A percentile compares a stretch with the other conserved stretches of the same genome.
Evolutionary conservation across 2,888 invertebrate species (phyloP).

Genomic region (Chrysolina haemoptera): DNA sequence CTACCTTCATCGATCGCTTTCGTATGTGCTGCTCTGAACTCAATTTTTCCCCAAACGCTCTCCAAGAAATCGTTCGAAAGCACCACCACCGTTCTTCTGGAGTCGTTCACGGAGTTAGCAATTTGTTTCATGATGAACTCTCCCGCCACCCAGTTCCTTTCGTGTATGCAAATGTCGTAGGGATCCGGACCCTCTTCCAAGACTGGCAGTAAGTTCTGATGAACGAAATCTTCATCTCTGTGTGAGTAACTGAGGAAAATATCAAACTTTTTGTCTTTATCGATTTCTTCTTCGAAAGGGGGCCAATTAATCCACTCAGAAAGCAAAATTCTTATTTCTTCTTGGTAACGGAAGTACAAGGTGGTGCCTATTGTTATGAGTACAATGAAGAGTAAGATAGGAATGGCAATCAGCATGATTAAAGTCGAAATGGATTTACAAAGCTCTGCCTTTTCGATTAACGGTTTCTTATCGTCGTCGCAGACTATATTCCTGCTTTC

Average conservation of each 20-base stretch:
- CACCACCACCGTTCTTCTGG: conserved; percentile 80
- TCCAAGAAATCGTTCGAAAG: conserved; percentile 81
- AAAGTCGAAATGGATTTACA: conserved; percentile 53
- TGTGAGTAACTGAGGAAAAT: conserved; percentile 88
- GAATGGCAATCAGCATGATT: conserved; percentile 63
- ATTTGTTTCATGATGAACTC: conserved; percentile 83
- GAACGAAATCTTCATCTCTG: conserved; percentile 81
- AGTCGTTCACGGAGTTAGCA: conserved; percentile 79
- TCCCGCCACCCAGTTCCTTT: conserved; percentile 82
- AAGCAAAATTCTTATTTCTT: conserved; percentile 80
- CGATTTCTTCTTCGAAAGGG: conserved; percentile 79
- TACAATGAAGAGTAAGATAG: conserved; percentile 59
- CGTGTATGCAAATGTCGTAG: conserved; percentile 82
- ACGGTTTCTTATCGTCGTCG: conserved; percentile 51
- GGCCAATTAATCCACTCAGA: conserved; percentile 74
- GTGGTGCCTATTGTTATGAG: conserved; percentile 65
- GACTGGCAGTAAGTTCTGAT: conserved; percentile 76
- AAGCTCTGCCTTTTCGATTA: conserved; percentile 63
- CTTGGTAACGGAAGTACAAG: conserved; percentile 72
- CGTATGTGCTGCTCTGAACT: conserved; percentile 82
- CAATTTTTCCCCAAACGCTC: conserved; percentile 83
- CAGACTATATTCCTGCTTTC: conserved; percentile 54
- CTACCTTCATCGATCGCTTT: conserved; percentile 80
- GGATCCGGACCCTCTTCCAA: conserved; percentile 77
- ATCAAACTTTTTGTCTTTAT: conserved; percentile 79